These are phyloP conservation scores for Leptarthrus brevirostris DNA, from an alignment of 2,888 invertebrate species.

Conservation along the genomic window DNA sequence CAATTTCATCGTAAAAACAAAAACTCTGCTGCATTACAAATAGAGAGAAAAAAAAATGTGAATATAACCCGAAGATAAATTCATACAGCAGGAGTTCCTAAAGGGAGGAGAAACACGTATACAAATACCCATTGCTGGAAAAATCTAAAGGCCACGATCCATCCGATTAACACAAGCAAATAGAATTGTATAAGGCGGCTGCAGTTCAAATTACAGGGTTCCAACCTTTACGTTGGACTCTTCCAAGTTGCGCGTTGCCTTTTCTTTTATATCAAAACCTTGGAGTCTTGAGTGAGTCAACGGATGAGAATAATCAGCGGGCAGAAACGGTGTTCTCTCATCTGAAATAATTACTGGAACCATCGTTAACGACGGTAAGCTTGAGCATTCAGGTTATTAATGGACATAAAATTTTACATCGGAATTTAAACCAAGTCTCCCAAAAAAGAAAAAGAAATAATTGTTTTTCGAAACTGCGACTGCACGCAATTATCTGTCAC, in stretches of 20 bases:
- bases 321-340: slow-evolving; percentile 29
- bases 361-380: slow-evolving; percentile 25
- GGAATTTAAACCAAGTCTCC: slow-evolving; percentile 19
- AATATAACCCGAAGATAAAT: slow-evolving; percentile 4
- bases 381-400: slow-evolving; percentile 39
- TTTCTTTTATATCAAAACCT: not conserved
- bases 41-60: not conserved
- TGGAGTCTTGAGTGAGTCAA: not conserved
- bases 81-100: too few relatives aligned
- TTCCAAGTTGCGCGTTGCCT: too few relatives aligned
- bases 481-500: too few relatives aligned
- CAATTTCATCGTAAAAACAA: slow-evolving; percentile 22
- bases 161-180: too few relatives aligned
- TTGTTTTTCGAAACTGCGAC: too few relatives aligned
- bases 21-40: not conserved
- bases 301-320: slow-evolving; percentile 32
- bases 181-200: too few relatives aligned
- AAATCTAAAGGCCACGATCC: too few relatives aligned
- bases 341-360: slow-evolving; percentile 45
- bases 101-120: too few relatives aligned
- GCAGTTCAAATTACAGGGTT: too few relatives aligned
- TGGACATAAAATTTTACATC: slow-evolving; percentile 20
- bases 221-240: too few relatives aligned
- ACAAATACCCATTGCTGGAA: too few relatives aligned
- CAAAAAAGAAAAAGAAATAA: not conserved